Evolutionary conservation across 2,888 invertebrate species (phyloP), one percentile per base, ranked within the genome.

Genomic region (Acronicta alni): DNA sequence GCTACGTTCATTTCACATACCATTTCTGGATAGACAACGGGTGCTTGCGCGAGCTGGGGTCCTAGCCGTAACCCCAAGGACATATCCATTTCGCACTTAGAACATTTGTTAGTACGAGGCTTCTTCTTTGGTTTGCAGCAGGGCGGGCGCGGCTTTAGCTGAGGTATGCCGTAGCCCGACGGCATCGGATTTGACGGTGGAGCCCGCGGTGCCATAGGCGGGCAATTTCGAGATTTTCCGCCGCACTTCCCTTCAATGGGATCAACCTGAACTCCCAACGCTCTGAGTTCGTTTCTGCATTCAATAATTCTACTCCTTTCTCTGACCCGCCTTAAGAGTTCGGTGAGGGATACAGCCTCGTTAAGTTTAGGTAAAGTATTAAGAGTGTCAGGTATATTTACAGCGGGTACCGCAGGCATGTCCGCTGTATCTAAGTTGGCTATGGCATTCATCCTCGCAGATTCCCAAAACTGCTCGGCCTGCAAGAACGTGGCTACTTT

Each of bases 291-390:
- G 6, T 16, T 46, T 3, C 35, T 54, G 12, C 35, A 44, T n/a
- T 67, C 48, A 14, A 68, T 35, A 10, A 83, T 32, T 0, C 75
- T 77, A 47, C 79, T 89, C 1, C 82, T 83, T 37, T 80, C 64
- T 32, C 88, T 79, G 1, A 91, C 86, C 43, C 75, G 77, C 17
- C 54, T 79, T n/a, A 91, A 57, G 32, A 92, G 65, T 55, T 88
- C 83, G 8, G 88, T 82, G 2, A 91, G 77, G 0, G 87, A 58
- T 1, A 87, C 8, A 0, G 67, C 57, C 5, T 78, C 59, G 20
- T 66, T 67, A 1, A 75, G 9, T 3, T 73, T 60, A 3, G 80
- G 79, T 18, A 80, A 0, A 8, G 73, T 54, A 26, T 49, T 62
- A 7, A 43, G 10, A 17, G 42, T 0, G 0, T 16, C n/a, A 0